Evolutionary conservation across 2,888 invertebrate species (phyloP).

Genomic region (Phaonia tiefii): DNA sequence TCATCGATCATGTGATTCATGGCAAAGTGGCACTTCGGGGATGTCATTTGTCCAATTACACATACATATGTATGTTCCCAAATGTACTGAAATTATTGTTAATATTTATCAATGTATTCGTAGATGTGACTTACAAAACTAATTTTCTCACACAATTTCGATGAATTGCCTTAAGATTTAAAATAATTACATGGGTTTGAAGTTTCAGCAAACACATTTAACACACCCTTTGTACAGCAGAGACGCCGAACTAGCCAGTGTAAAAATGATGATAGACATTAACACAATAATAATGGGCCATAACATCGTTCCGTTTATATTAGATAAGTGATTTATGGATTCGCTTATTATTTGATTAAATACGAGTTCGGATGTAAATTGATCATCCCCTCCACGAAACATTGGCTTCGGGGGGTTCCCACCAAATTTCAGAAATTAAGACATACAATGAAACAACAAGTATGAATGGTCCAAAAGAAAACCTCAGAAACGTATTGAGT

Average conservation of each 20-base stretch:
- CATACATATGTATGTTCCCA: too few relatives aligned
- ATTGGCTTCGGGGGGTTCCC: conserved; percentile 27
- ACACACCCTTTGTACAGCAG: conserved; percentile 42
- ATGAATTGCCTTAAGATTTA: conserved; percentile 25
- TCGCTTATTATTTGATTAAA: conserved; percentile 32
- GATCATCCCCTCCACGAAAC: too few relatives aligned
- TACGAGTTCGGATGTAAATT: too few relatives aligned
- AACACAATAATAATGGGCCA: conserved; percentile 28
- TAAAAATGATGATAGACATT: conserved; percentile 11
- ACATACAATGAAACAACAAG: background rate
- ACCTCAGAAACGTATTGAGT: background rate
- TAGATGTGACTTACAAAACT: conserved; percentile 27
- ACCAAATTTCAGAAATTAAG: background rate
- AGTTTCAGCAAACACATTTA: conserved; percentile 58
- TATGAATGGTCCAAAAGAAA: conserved; percentile 8
- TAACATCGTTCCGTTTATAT: conserved; percentile 16
- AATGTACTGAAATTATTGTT: too few relatives aligned
- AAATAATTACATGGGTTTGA: conserved; percentile 54
- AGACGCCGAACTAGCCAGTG: conserved; percentile 1
- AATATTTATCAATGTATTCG: too few relatives aligned
- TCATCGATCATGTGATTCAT: too few relatives aligned
- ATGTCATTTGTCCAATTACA: too few relatives aligned
- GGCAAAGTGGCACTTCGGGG: too few relatives aligned
- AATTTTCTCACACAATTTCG: conserved; percentile 32
- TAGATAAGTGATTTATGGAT: conserved; percentile 22